Evolutionary conservation across 2,888 invertebrate genomes (phyloP), one percentile per base, ranked within the genome.

Genomic region (Bellardia bayeri): DNA sequence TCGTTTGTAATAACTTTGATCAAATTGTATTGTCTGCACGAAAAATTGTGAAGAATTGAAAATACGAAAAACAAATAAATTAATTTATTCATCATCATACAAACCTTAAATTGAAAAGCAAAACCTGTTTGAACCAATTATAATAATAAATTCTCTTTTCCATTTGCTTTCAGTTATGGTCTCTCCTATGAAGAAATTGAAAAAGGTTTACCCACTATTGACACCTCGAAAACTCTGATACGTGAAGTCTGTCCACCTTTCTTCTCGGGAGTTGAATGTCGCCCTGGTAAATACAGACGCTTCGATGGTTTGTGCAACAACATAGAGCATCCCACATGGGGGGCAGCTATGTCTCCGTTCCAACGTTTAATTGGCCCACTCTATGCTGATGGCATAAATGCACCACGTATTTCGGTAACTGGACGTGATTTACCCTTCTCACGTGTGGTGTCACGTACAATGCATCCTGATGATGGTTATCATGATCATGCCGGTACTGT

Each of bases 401-500:
- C 97, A 0, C 98, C 98, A 0, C 95, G 98, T 86, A 96, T 97
- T 89, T 96, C 97, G 23, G 95, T 96, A 85, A 96, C 97, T 14
- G 97, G 98, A 3, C 95, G 95, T 82, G 95, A 96, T 87, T 94
- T 98, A 88, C 98, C 98, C 0, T 95, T 96, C 84, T 96, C 98
- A 0, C 95, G 98, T 64, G 95, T 98, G 64, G 98, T 98, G 23
- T 98, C 98, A 23, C 95, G 98, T 75, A 97, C 97, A 56, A 97
- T 98, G 96, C 98, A 98, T 93, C 97, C 98, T 54, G 98, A 98
- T 91, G 97, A 98, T 90, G 98, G 98, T 58, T 98, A 96, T 95
- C 98, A 98, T 93, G 98, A 98, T 94, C 98, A 98, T 94, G 98
- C 98, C 42, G 98, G 98, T 75, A 98, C 98, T 45, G 97, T 98